Conservation (phyloP, 2,113 vertebrate species). For the Campylomormyrus tamandua region DNA sequence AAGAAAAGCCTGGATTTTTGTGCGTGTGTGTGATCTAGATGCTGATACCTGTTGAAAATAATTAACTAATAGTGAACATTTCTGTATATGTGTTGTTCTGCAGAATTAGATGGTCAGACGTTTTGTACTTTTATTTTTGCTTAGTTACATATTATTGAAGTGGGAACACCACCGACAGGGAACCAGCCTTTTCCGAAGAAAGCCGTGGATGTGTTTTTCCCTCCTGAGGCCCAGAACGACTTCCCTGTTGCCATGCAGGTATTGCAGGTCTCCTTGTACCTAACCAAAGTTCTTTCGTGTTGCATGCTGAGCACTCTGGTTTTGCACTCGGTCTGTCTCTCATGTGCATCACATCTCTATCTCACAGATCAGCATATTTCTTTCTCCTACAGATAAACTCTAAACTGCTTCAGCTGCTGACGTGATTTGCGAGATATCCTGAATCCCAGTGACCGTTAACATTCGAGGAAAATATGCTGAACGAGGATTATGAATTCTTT, state of each 20-base stretch:
- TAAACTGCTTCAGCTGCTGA: not conserved
- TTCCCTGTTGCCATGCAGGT: constrained; percentile 99
- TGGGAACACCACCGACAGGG: constrained; percentile 91
- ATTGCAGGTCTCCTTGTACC: constrained; percentile 26
- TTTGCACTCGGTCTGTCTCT: not conserved
- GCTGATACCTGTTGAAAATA: not conserved
- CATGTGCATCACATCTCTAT: not conserved
- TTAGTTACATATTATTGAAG: constrained; percentile 96
- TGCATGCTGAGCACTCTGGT: not conserved
- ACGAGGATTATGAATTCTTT: not conserved
- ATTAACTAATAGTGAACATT: not conserved
- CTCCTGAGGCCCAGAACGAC: constrained; percentile 97
- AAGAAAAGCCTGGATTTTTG: not conserved
- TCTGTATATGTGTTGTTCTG: not conserved
- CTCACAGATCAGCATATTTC: not conserved
- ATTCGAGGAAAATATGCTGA: not conserved
- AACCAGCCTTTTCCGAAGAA: constrained; percentile 99
- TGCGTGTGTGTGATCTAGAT: not conserved
- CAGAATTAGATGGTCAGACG: not conserved
- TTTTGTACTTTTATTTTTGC: constrained; percentile 14
- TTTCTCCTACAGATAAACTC: not conserved
- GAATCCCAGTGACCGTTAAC: not conserved
- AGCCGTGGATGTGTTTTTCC: constrained; percentile 98
- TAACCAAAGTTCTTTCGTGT: not conserved
- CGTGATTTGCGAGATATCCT: not conserved